Conservation (phyloP, 2,113 vertebrate species). For the Chaetodon trifascialis region DNA sequence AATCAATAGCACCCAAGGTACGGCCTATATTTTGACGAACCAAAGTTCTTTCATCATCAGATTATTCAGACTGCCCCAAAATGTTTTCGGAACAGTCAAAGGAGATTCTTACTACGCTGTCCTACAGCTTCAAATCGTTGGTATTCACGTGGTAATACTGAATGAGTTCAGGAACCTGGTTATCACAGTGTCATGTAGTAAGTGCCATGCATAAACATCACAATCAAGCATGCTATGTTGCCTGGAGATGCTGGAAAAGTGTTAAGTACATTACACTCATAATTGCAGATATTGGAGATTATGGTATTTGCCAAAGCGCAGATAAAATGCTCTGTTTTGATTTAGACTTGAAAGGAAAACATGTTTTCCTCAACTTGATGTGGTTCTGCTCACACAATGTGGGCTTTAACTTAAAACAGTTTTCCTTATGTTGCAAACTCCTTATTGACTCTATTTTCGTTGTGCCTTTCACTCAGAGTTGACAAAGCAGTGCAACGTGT, state of each 20-base stretch:
- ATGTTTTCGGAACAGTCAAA: neutral
- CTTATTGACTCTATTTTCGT: neutral
- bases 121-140: neutral
- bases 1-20: constrained; percentile 13
- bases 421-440: neutral
- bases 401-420: neutral
- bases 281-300: constrained; percentile 32
- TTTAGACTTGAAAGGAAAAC: neutral
- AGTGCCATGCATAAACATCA: constrained; percentile 16
- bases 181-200: constrained; percentile 13
- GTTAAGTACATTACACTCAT: constrained; percentile 17
- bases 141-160: neutral
- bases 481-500: neutral
- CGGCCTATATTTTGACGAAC: neutral
- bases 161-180: constrained; percentile 24
- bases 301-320: neutral
- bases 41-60: neutral
- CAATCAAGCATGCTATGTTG: neutral
- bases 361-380: neutral
- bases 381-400: neutral
- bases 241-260: constrained; percentile 9
- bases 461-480: constrained; percentile 4
- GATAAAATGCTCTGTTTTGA: neutral
- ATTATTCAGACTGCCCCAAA: neutral
- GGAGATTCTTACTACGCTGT: neutral